Conservation (phyloP, 2,797 vertebrate genomes). For the Poecilia picta region DNA sequence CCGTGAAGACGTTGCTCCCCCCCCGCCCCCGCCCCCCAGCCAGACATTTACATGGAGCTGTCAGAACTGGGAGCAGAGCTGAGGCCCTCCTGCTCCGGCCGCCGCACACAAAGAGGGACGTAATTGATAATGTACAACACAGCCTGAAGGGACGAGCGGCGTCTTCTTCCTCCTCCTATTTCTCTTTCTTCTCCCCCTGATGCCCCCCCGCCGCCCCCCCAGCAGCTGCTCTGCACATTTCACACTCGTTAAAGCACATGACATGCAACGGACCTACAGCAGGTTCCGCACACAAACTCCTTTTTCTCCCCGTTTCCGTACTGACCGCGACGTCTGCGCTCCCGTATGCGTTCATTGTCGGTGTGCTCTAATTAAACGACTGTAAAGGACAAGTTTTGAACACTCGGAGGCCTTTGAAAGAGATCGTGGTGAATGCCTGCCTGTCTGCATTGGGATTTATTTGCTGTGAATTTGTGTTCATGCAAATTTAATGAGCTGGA, state of each 20-base stretch:
- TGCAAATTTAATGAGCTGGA: constrained; percentile 79
- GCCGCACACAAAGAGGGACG: constrained; percentile 67
- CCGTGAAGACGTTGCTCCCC: constrained; percentile 76
- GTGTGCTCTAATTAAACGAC: constrained; percentile 60
- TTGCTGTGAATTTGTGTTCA: constrained; percentile 67
- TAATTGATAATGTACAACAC: constrained; percentile 78
- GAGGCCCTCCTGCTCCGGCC: constrained; percentile 52
- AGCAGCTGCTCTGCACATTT: constrained; percentile 54
- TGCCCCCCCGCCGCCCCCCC: neutral
- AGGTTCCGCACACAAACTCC: neutral
- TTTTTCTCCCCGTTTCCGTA: constrained; percentile 4
- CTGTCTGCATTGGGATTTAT: constrained; percentile 53
- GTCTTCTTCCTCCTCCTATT: constrained; percentile 50
- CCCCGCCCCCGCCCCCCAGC: constrained; percentile 74
- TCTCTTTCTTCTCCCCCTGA: constrained; percentile 21
- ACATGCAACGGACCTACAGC: constrained; percentile 15
- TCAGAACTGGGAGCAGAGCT: constrained; percentile 64
- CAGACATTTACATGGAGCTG: constrained; percentile 86
- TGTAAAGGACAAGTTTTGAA: constrained; percentile 58
- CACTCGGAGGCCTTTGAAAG: constrained; percentile 55
- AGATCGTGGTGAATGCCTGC: constrained; percentile 53
- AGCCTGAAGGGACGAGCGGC: constrained; percentile 68
- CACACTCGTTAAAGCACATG: constrained; percentile 54
- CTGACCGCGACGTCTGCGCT: neutral
- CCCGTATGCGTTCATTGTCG: constrained; percentile 43